phyloP scores from a whole-genome alignment of 2,113 vertebrate species.

The Nettapus auritus region DNA sequence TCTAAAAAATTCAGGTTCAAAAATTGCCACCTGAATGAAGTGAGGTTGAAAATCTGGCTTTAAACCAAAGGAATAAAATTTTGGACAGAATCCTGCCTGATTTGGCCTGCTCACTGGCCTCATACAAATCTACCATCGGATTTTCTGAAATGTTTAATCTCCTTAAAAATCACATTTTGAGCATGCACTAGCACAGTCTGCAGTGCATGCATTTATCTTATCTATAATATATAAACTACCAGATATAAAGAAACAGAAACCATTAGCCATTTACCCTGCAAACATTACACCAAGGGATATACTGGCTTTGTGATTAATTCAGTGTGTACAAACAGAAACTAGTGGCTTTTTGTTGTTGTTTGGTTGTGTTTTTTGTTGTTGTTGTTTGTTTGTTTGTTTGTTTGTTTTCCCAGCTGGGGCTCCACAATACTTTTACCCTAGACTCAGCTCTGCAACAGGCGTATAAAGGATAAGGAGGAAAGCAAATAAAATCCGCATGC shows the following conservation, averaged over 20 bases:
- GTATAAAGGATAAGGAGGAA: not conserved
- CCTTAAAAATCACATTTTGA: not conserved
- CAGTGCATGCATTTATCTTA: not conserved
- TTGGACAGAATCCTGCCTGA: not conserved
- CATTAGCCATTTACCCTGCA: not conserved
- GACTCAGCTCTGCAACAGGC: not conserved
- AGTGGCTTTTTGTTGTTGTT: not conserved
- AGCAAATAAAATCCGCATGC: not conserved
- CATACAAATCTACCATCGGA: not conserved
- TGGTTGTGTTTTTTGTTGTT: not conserved
- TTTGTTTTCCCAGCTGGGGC: not conserved
- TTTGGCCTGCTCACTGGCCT: not conserved
- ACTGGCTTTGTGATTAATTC: not conserved
- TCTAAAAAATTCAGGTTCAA: not conserved
- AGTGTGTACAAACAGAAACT: not conserved
- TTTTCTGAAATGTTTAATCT: conserved; percentile 1
- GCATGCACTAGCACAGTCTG: not conserved
- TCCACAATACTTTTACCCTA: not conserved
- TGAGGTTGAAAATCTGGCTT: not conserved
- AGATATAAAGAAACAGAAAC: not conserved
- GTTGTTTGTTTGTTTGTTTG: not conserved
- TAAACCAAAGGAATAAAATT: not conserved
- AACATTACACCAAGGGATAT: not conserved
- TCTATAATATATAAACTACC: not conserved
- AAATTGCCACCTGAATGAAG: not conserved